Evolutionary conservation across 2,113 vertebrate species (phyloP).

Genomic region (Vidua chalybeata): DNA sequence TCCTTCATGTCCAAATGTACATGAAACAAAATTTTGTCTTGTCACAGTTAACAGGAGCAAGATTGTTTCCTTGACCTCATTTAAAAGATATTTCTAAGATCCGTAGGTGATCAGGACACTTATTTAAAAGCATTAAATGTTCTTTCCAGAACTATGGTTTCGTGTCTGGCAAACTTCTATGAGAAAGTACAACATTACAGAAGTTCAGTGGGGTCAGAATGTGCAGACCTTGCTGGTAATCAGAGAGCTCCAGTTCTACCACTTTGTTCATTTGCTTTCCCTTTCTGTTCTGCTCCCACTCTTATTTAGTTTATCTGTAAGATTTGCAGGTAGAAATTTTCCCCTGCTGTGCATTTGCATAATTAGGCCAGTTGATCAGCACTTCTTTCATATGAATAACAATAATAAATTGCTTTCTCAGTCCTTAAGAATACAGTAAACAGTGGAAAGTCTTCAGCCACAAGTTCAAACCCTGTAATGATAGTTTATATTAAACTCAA

Average conservation of each 20-base stretch:
- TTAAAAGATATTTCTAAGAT: neutral
- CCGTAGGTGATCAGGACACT: no score
- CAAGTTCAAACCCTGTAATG: neutral
- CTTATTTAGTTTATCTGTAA: neutral
- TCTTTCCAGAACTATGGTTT: neutral
- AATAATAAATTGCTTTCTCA: slow-evolving; percentile 31
- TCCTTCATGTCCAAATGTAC: neutral
- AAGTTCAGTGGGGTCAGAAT: neutral
- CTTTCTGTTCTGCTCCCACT: neutral
- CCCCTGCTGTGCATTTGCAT: neutral
- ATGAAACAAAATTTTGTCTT: neutral
- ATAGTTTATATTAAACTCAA: neutral
- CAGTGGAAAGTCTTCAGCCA: neutral
- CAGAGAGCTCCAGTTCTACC: neutral
- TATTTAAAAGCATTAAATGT: neutral
- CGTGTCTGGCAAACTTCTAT: neutral
- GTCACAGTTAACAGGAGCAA: neutral
- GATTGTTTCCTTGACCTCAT: neutral
- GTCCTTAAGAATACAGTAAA: neutral
- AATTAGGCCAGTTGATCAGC: neutral
- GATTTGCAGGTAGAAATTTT: slow-evolving; percentile 26
- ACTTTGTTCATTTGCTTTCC: neutral
- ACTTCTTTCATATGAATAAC: neutral
- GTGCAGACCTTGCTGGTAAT: neutral
- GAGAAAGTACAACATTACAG: neutral